Evolutionary conservation across 2,113 vertebrate genomes (phyloP).

Genomic region (Ginglymostoma cirratum): DNA sequence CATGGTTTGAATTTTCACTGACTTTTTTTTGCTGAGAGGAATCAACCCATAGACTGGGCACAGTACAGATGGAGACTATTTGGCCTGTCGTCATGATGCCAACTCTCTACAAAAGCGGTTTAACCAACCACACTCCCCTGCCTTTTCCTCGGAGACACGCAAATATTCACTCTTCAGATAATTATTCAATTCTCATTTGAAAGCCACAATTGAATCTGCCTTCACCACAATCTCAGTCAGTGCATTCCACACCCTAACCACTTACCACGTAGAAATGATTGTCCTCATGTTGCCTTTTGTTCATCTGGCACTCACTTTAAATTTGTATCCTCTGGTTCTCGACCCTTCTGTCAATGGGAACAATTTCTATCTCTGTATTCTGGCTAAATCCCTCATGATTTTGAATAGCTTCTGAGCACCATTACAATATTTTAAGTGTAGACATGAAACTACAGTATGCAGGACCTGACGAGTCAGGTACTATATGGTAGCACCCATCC

Average conservation of each 20-base stretch:
- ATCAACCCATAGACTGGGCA: no score
- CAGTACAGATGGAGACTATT: no score
- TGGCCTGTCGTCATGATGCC: no score
- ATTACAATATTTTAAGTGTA: background rate
- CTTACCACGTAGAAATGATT: background rate
- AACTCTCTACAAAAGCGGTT: no score
- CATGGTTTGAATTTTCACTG: background rate
- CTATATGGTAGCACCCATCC: background rate
- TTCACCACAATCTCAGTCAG: background rate
- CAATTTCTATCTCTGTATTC: background rate
- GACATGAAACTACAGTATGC: background rate
- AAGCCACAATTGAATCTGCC: background rate
- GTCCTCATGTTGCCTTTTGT: background rate
- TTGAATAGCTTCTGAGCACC: background rate
- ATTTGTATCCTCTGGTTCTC: background rate
- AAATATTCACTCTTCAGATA: background rate
- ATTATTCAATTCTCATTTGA: background rate
- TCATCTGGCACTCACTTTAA: background rate
- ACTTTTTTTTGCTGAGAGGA: background rate
- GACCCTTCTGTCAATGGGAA: background rate
- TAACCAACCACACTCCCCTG: no score
- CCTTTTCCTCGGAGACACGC: background rate
- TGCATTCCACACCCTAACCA: background rate
- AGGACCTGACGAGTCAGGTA: background rate
- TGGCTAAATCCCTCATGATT: background rate